Conservation (phyloP, 2,888 invertebrate genomes). For the Cantharis flavilabris region DNA sequence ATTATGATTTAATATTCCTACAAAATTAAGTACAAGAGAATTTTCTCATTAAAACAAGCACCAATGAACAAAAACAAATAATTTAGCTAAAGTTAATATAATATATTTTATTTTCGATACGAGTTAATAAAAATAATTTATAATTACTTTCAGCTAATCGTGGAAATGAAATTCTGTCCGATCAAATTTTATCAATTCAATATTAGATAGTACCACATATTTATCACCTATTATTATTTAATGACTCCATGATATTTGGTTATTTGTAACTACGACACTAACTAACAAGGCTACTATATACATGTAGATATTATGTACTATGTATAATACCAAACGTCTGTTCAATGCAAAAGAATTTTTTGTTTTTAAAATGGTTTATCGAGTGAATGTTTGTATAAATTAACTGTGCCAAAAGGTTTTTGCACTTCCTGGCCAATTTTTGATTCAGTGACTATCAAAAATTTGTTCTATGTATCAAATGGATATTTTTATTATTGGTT, state of each 20-base stretch:
- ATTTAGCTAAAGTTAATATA: background rate
- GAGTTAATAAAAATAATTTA: background rate
- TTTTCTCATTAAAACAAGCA: background rate
- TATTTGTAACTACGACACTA: background rate
- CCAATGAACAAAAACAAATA: background rate
- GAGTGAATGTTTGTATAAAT: background rate
- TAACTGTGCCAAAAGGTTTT: background rate
- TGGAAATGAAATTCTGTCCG: background rate
- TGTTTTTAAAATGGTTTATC: background rate
- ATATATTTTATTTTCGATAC: background rate
- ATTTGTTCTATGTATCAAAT: background rate
- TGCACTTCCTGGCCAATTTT: background rate
- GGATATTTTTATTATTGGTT: background rate
- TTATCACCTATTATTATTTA: background rate
- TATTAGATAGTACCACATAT: background rate
- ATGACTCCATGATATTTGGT: background rate
- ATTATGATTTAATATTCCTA: background rate
- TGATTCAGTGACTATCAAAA: background rate
- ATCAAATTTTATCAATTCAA: background rate
- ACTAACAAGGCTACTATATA: background rate
- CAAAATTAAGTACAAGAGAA: background rate
- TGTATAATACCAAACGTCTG: background rate
- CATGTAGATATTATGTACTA: background rate
- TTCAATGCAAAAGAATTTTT: background rate
- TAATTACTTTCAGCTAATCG: background rate